phyloP scores from a whole-genome alignment of 2,113 vertebrate genomes.

The Triplophysa tibetana region DNA sequence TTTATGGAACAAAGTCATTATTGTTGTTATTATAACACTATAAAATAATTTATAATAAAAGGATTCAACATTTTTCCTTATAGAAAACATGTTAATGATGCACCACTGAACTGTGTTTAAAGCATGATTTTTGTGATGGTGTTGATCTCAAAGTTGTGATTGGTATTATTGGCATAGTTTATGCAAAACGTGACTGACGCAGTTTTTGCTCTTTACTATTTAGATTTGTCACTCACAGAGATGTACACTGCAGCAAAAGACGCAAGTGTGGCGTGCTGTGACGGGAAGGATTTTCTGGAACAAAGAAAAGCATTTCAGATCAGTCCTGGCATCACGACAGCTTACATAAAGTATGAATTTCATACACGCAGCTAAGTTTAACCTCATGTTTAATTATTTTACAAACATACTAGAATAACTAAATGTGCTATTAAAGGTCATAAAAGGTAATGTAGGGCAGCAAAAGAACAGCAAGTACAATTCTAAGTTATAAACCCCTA shows the following conservation, averaged over 20 bases:
- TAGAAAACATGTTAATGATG: no score
- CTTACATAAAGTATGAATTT: not conserved
- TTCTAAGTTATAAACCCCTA: not conserved
- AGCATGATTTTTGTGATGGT: no score
- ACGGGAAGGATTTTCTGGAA: slow-evolving; percentile 97
- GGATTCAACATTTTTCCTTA: no score
- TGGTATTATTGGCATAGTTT: no score
- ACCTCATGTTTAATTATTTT: not conserved
- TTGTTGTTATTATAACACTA: not conserved
- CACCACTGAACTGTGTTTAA: no score
- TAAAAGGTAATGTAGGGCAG: not conserved
- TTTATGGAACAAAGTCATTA: not conserved
- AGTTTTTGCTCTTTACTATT: no score
- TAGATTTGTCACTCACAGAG: slow-evolving; percentile 84
- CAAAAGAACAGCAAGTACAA: not conserved
- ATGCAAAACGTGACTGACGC: no score
- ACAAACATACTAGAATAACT: not conserved
- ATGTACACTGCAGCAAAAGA: slow-evolving; percentile 96
- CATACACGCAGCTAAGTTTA: not conserved
- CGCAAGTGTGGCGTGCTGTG: slow-evolving; percentile 94
- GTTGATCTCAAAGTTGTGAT: no score
- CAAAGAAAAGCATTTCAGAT: slow-evolving; percentile 60
- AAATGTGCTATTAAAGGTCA: not conserved
- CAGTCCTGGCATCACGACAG: not conserved
- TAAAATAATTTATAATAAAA: no score